phyloP scores from a whole-genome alignment of 2,797 vertebrate species.

The Clarias laeviceps region DNA sequence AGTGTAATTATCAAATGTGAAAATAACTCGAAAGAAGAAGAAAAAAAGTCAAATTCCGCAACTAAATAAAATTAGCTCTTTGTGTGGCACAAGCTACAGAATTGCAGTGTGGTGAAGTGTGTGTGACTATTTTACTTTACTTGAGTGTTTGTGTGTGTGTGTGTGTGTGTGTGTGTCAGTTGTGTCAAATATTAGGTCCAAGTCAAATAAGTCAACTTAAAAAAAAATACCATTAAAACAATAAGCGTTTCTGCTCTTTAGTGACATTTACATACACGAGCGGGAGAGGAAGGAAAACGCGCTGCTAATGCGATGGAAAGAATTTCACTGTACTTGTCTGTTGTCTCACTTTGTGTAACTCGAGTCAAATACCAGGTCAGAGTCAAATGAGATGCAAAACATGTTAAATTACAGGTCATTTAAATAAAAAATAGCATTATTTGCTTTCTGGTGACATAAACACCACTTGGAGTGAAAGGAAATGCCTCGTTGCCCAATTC shows the following conservation, averaged over 20 bases:
- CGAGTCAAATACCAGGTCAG: background rate
- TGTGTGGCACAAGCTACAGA: too few relatives aligned
- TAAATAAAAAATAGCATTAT: background rate
- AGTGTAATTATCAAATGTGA: too few relatives aligned
- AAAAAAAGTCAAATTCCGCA: background rate
- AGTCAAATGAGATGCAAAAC: background rate
- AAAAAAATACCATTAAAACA: background rate
- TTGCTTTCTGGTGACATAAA: slow-evolving; percentile 38
- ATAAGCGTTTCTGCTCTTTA: background rate
- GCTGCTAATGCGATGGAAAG: background rate
- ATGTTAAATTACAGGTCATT: background rate
- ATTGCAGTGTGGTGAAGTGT: background rate
- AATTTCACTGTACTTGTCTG: background rate
- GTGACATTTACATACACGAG: background rate
- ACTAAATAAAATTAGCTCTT: background rate
- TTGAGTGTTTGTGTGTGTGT: too few relatives aligned
- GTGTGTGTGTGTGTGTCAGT: background rate
- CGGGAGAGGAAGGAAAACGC: background rate
- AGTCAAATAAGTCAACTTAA: background rate
- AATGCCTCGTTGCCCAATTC: slow-evolving; percentile 75
- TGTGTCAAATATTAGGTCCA: background rate
- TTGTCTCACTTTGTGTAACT: background rate
- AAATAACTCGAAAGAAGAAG: background rate
- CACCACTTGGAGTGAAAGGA: slow-evolving; percentile 60
- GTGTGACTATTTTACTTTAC: too few relatives aligned